phyloP scores from a whole-genome alignment of 2,888 invertebrate species.

The Spialia ferax region DNA sequence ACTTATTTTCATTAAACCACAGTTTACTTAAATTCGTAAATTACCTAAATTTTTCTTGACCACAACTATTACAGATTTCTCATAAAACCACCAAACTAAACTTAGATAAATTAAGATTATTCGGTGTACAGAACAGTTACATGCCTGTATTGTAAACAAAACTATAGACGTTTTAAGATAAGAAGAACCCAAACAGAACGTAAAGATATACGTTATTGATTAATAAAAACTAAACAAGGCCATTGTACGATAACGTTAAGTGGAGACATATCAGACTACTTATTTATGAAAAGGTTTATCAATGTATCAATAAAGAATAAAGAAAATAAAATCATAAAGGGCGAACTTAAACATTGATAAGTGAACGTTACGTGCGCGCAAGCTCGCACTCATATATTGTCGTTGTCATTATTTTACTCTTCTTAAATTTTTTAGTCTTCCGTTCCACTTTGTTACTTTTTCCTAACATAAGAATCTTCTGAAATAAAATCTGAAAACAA shows the following conservation, averaged over 20 bases:
- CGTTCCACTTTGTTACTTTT: no score
- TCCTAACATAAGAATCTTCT: no score
- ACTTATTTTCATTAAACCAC: no score
- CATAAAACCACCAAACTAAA: no score
- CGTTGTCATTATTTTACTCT: no score
- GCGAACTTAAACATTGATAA: constrained; percentile 6
- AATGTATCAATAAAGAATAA: constrained; percentile 4
- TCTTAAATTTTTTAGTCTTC: no score
- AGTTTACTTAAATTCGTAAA: no score
- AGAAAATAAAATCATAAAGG: neutral
- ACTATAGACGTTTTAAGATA: neutral
- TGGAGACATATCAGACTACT: neutral
- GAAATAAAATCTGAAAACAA: no score
- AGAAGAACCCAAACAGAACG: neutral
- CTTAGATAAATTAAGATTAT: neutral
- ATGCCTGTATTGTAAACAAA: neutral
- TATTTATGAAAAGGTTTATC: neutral
- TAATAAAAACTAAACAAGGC: constrained; percentile 4
- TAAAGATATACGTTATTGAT: neutral
- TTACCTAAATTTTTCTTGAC: no score
- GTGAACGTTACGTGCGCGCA: neutral
- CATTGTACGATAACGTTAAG: constrained; percentile 3
- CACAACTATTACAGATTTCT: no score
- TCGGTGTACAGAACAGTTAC: no score
- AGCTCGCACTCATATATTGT: no score